Conservation (phyloP, 1,140 invertebrate genomes). For the Megathymus violae region DNA sequence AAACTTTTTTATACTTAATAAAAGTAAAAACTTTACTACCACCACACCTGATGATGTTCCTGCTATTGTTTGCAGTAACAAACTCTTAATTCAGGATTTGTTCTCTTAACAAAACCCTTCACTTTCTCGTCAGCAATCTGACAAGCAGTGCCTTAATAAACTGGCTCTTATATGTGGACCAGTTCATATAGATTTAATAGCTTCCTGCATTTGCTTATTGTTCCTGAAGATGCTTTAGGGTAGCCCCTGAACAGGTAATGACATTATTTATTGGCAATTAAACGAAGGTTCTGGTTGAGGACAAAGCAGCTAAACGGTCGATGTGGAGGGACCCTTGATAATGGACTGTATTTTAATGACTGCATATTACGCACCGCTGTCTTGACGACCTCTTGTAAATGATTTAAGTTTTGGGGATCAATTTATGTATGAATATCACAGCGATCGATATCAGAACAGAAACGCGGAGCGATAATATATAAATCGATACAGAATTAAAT, state of each 20-base stretch:
- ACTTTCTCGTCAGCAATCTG: not conserved
- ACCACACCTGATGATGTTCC: no score
- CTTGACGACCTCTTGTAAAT: constrained; percentile 57
- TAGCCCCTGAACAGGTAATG: constrained; percentile 74
- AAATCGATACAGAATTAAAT: no score
- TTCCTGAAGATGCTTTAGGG: constrained; percentile 65
- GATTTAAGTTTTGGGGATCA: no score
- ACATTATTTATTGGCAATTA: constrained; percentile 74
- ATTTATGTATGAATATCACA: no score
- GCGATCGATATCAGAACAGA: no score
- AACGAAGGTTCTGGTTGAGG: constrained; percentile 55
- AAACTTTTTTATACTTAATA: no score
- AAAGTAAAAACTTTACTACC: no score
- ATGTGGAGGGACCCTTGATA: constrained; percentile 53
- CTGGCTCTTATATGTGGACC: constrained; percentile 58
- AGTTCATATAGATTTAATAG: constrained; percentile 71
- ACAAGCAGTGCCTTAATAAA: constrained; percentile 46
- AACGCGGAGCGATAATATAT: no score
- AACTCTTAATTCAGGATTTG: no score
- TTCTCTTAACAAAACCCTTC: not conserved
- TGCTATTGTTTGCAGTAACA: no score
- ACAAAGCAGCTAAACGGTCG: constrained; percentile 67
- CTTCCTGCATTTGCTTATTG: constrained; percentile 70
- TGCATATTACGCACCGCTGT: constrained; percentile 44
- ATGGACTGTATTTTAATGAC: constrained; percentile 56